Evolutionary conservation across 2,888 invertebrate genomes (phyloP).

Genomic region (Drosophila paucipuncta): DNA sequence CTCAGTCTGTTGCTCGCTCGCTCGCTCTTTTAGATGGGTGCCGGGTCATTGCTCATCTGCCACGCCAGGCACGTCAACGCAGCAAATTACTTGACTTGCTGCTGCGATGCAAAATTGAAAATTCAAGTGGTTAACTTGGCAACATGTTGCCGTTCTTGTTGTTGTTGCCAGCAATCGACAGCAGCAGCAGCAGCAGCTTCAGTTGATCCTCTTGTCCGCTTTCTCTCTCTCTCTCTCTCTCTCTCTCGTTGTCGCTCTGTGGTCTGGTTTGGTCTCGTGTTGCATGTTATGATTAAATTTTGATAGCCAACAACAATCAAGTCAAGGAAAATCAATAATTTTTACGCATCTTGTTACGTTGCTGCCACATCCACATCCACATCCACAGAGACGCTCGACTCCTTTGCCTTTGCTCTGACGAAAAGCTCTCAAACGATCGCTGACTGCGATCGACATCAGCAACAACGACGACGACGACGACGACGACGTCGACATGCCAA

Average conservation of each 20-base stretch:
- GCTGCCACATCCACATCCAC: constrained; percentile 17
- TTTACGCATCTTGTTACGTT: constrained; percentile 83
- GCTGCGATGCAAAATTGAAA: constrained; percentile 78
- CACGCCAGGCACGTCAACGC: constrained; percentile 79
- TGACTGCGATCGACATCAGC: constrained; percentile 62
- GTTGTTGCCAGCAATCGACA: constrained; percentile 9
- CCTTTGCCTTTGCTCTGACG: constrained; percentile 51
- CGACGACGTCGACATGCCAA: constrained; percentile 64
- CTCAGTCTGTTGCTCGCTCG: neutral
- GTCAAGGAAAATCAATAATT: constrained; percentile 84
- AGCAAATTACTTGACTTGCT: constrained; percentile 74
- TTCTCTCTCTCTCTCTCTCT: neutral
- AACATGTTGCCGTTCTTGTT: constrained; percentile 61
- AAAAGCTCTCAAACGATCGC: constrained; percentile 63
- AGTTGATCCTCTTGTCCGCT: constrained; percentile 6
- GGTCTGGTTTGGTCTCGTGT: constrained; percentile 31
- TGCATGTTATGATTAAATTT: constrained; percentile 83
- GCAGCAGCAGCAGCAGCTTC: constrained; percentile 20
- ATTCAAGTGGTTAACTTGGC: constrained; percentile 79
- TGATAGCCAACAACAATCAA: constrained; percentile 81
- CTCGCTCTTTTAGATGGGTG: constrained; percentile 14
- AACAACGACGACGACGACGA: neutral
- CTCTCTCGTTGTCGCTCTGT: neutral
- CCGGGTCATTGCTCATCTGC: constrained; percentile 78
- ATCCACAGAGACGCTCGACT: constrained; percentile 2